Evolutionary conservation across 2,888 invertebrate species (phyloP), one percentile per base, ranked within the genome.

Genomic region (Dexiosoma caninum): DNA sequence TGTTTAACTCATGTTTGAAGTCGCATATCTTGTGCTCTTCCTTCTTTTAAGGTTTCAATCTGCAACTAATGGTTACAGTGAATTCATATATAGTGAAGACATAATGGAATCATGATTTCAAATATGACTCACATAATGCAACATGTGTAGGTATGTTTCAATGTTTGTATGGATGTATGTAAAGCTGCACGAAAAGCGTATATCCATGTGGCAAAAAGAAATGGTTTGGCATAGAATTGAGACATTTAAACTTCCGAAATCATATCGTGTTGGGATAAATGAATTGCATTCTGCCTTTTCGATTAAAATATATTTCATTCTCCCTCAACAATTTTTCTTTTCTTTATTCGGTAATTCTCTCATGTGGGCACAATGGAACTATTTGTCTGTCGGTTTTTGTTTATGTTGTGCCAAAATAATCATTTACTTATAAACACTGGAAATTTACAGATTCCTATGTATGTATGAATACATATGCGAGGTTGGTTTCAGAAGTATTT

Each of bases 401-500:
- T 88, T 88, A 88, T 86, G 85, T 87, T 88, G 87, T 88, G 87
- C 87, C 86, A 88, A 87, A 87, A 88, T 88, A 86, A 87, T 87
- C 72, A 81, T 77, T 77, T 81, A 69, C 72, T 74, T 81, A 69
- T 69, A 77, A 80, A 81, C 51, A 72, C 55, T 62, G 69, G 7
- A 60, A 60, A 66, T 53, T 59, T 60, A 14, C 12, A 30, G 21
- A 74, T 49, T 30, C 44, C 30, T 37, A n/a, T n/a, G n/a, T n/a
- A n/a, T n/a, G 62, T 8, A 27, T 19, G 10, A 23, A 42, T 27
- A 2, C 4, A 10, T 49, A n/a, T 42, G 21, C 51, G 44, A 40
- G 27, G 51, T 7, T 9, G 2, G 6, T 49, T 6, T 2, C 1
- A 49, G 1, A 21, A 27, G 1, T 16, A 12, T 14, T 23, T 14